Conservation (phyloP, 2,797 vertebrate genomes). For the Mergus octosetaceus region DNA sequence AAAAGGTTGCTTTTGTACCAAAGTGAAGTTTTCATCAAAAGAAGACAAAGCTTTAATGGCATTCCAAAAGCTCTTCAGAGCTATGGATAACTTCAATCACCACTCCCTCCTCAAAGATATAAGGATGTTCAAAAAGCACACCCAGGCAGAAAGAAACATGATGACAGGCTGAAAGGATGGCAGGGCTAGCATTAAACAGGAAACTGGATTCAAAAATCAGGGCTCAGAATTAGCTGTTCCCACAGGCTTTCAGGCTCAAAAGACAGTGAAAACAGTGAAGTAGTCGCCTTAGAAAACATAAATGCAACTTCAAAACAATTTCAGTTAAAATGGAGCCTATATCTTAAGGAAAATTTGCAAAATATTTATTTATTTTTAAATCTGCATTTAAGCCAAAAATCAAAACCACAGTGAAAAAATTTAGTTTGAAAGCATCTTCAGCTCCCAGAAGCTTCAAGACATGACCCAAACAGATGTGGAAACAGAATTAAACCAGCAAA, state of each 20-base stretch:
- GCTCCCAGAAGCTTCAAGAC: conserved; percentile 7
- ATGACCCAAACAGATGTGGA: conserved; percentile 14
- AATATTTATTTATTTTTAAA: neutral
- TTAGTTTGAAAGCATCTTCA: neutral
- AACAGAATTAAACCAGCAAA: conserved; percentile 22
- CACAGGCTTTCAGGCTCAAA: neutral
- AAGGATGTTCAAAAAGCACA: neutral
- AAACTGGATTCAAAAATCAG: neutral
- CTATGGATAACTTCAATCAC: neutral
- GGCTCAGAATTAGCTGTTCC: neutral
- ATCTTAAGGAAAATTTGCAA: neutral
- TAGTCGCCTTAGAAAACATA: neutral
- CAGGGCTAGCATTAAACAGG: neutral
- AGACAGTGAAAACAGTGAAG: neutral
- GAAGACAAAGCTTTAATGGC: neutral
- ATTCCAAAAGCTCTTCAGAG: neutral
- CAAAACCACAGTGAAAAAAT: neutral
- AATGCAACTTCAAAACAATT: neutral
- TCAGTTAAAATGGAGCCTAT: neutral
- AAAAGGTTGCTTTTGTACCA: neutral
- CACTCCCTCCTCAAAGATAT: neutral
- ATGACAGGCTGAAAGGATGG: neutral
- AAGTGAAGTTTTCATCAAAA: neutral
- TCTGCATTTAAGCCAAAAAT: conserved; percentile 1
- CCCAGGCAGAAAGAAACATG: neutral